Evolutionary conservation across 2,888 invertebrate genomes (phyloP).

Genomic region (Drosophila nr. medialis): DNA sequence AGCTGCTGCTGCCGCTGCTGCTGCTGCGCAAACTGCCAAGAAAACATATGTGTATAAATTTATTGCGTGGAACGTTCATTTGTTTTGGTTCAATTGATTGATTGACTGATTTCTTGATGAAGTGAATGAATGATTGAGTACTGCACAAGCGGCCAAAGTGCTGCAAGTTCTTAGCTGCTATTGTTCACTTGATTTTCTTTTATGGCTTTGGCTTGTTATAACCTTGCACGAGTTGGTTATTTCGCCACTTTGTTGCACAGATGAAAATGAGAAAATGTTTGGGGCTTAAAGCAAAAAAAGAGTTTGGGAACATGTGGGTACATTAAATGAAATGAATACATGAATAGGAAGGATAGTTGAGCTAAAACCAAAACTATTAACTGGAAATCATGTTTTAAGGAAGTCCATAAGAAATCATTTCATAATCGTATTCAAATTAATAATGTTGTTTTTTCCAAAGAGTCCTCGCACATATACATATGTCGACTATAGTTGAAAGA

Average conservation of each 20-base stretch:
- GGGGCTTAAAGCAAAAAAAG: neutral
- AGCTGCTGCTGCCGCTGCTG: constrained; percentile 58
- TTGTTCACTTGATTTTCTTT: constrained; percentile 30
- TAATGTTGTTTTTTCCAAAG: neutral
- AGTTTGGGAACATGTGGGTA: neutral
- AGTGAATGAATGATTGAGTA: constrained; percentile 36
- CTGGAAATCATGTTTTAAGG: neutral
- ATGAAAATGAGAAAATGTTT: neutral
- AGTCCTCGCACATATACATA: no score
- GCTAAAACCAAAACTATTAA: neutral
- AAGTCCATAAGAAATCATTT: neutral
- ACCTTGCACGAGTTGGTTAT: constrained; percentile 31
- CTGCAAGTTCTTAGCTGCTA: constrained; percentile 23
- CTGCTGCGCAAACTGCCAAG: constrained; percentile 50
- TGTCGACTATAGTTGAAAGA: neutral
- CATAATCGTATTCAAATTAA: neutral
- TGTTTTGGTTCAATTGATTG: constrained; percentile 42
- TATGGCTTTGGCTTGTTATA: constrained; percentile 18
- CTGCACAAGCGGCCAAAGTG: constrained; percentile 18
- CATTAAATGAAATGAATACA: neutral
- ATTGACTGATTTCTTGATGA: constrained; percentile 14
- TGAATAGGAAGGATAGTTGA: neutral
- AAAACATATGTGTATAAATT: constrained; percentile 28
- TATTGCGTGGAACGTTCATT: constrained; percentile 17
- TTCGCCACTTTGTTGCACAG: constrained; percentile 19